Conservation (phyloP, 92 coral and sea anemone species). For the Epizoanthus scotinus region DNA sequence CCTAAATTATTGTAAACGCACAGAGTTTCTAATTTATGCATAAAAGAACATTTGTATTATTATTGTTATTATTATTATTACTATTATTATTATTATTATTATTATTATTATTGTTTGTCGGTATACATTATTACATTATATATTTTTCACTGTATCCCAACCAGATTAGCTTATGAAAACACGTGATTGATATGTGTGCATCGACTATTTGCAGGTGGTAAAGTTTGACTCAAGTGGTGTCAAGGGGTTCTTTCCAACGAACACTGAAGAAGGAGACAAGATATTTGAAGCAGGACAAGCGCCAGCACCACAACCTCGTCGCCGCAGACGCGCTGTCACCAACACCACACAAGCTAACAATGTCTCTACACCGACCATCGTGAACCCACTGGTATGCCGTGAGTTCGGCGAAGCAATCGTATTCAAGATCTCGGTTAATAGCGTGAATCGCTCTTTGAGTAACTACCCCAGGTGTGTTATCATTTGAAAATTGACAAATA, state of each 20-base stretch:
- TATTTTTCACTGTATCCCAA: no score
- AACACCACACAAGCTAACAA: conserved; percentile 34
- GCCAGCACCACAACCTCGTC: conserved; percentile 47
- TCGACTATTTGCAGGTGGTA: conserved; percentile 35
- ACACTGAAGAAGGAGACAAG: conserved; percentile 17
- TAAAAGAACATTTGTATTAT: no score
- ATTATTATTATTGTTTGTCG: no score
- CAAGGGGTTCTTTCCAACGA: conserved; percentile 48
- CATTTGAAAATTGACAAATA: not conserved
- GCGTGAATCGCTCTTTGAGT: conserved; percentile 73
- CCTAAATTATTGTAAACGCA: no score
- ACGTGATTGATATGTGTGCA: no score
- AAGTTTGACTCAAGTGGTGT: conserved; percentile 33
- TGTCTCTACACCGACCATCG: conserved; percentile 28
- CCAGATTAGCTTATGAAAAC: no score
- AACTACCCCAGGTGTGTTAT: conserved; percentile 67
- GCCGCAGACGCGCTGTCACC: conserved; percentile 59
- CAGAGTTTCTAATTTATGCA: no score
- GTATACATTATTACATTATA: no score
- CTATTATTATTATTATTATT: no score
- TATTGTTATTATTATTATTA: no score
- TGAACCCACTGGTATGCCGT: conserved; percentile 76
- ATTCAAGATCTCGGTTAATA: conserved; percentile 73
- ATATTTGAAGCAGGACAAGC: conserved; percentile 28
- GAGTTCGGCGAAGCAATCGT: conserved; percentile 59